These are phyloP conservation scores for Cynopterus sphinx DNA, from an alignment of 2,797 vertebrate genomes.

Conservation along the genomic window DNA sequence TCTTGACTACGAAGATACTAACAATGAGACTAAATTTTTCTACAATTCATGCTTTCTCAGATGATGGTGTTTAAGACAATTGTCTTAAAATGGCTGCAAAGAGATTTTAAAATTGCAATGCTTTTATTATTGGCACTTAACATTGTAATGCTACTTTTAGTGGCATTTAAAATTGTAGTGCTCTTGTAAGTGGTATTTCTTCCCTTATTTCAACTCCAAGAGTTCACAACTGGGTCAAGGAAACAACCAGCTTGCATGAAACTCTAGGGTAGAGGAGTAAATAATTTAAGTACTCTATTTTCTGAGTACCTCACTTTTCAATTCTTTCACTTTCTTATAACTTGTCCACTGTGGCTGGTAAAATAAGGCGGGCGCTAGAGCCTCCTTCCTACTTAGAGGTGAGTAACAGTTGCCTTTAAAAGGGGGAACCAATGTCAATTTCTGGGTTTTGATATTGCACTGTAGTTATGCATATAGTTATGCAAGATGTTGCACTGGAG, in stretches of 20 bases:
- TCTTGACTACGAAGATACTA: not conserved
- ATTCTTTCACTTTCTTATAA: not conserved
- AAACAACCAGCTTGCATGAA: constrained; percentile 34
- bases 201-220: constrained; percentile 45
- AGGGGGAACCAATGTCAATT: not conserved
- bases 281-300: not conserved
- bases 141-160: constrained; percentile 60
- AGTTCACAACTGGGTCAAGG: constrained; percentile 64
- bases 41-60: constrained; percentile 2
- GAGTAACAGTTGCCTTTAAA: not conserved
- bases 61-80: constrained; percentile 46
- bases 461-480: not conserved
- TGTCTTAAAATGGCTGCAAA: constrained; percentile 58
- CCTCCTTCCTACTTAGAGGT: not conserved
- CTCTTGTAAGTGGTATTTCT: constrained; percentile 57
- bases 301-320: not conserved
- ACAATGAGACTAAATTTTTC: not conserved
- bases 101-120: constrained; percentile 62
- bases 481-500: not conserved
- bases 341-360: not conserved
- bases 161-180: constrained; percentile 62
- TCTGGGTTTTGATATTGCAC: not conserved
- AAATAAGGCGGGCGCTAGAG: not conserved
- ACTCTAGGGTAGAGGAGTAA: constrained; percentile 21
- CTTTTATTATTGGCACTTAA: constrained; percentile 62